These are phyloP conservation scores for Phaetusa simplex DNA, from an alignment of 2,113 vertebrate species.

Conservation along the genomic window DNA sequence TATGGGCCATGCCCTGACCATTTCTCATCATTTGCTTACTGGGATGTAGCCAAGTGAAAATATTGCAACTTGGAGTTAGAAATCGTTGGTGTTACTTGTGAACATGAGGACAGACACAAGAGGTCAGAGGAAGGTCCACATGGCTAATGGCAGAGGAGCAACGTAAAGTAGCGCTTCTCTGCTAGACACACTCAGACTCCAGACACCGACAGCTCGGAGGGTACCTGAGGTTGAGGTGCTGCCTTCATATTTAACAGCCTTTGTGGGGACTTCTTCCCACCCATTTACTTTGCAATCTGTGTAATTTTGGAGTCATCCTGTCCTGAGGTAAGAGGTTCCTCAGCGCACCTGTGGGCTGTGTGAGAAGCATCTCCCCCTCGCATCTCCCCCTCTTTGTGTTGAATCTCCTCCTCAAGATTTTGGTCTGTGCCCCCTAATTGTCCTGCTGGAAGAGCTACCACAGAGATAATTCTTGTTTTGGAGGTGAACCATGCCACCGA, in stretches of 20 bases:
- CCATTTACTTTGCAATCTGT: background rate
- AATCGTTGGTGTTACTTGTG: background rate
- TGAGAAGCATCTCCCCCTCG: background rate
- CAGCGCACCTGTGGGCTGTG: rapidly evolving
- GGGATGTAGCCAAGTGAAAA: background rate
- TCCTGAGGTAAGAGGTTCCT: background rate
- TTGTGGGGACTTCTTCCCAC: background rate
- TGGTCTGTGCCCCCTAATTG: rapidly evolving
- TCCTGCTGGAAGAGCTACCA: background rate
- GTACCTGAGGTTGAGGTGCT: background rate
- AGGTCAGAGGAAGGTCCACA: background rate
- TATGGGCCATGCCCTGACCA: background rate
- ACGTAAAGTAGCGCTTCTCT: rapidly evolving
- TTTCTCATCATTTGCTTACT: background rate
- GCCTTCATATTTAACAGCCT: background rate
- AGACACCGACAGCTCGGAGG: rapidly evolving
- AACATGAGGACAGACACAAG: background rate
- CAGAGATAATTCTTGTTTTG: background rate
- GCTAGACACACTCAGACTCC: background rate
- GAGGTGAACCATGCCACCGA: background rate
- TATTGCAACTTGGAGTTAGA: background rate
- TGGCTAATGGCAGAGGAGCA: background rate
- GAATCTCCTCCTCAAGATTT: background rate
- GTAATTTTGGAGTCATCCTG: background rate
- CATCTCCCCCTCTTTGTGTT: background rate